phyloP scores from a whole-genome alignment of 1,140 invertebrate species.

The Leptinotarsa texana region DNA sequence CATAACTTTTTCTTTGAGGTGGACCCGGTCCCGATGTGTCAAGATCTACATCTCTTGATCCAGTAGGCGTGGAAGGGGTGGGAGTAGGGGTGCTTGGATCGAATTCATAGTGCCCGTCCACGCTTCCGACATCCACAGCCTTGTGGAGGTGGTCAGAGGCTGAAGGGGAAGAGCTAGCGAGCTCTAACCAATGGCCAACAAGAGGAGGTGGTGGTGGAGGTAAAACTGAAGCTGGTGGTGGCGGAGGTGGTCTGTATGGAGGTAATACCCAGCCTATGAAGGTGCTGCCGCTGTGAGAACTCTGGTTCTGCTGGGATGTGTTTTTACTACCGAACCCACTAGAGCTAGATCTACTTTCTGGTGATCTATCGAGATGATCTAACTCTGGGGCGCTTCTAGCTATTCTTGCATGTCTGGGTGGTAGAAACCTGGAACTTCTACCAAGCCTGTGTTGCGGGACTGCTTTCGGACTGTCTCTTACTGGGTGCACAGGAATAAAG shows the following conservation, averaged over 20 bases:
- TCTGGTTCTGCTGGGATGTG: slow-evolving; percentile 76
- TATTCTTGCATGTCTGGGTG: slow-evolving; percentile 66
- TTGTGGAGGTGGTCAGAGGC: slow-evolving; percentile 59
- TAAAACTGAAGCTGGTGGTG: slow-evolving; percentile 58
- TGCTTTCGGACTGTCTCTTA: slow-evolving; percentile 55
- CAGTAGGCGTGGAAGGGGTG: slow-evolving; percentile 73
- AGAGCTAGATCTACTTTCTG: slow-evolving; percentile 83
- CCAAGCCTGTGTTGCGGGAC: slow-evolving; percentile 55
- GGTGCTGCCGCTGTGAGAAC: slow-evolving; percentile 70
- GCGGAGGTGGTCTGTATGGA: slow-evolving; percentile 72
- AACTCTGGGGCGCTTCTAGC: slow-evolving; percentile 69
- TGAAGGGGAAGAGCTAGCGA: slow-evolving; percentile 60
- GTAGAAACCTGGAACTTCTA: slow-evolving; percentile 61
- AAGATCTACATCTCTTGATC: slow-evolving; percentile 61
- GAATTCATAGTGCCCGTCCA: slow-evolving; percentile 95
- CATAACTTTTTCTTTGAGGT: slow-evolving; percentile 53
- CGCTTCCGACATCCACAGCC: slow-evolving; percentile 78
- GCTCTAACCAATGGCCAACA: slow-evolving; percentile 65
- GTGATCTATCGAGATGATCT: slow-evolving; percentile 72
- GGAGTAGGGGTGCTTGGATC: slow-evolving; percentile 77
- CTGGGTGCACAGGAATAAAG: slow-evolving; percentile 66
- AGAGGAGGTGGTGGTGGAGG: slow-evolving; percentile 56
- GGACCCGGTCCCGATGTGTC: slow-evolving; percentile 56
- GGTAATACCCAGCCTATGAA: slow-evolving; percentile 76
- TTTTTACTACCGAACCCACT: slow-evolving; percentile 91